These are phyloP conservation scores for Sussaba pulchella DNA, from an alignment of 2,888 invertebrate genomes.

Conservation along the genomic window DNA sequence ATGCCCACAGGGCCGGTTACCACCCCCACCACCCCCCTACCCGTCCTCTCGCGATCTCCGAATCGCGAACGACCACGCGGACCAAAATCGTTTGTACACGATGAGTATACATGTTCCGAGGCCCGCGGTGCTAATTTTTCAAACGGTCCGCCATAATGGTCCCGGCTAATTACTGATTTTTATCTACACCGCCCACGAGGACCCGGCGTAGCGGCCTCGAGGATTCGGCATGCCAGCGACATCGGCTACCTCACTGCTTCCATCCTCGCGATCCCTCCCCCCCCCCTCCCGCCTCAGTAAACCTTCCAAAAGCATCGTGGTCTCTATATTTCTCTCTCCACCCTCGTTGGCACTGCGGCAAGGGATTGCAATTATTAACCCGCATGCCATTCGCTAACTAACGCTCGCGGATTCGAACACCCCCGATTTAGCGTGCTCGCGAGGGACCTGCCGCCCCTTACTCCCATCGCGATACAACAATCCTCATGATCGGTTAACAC, in stretches of 20 bases:
- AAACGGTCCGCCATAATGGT: conserved; percentile 83
- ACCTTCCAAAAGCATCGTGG: too few relatives aligned
- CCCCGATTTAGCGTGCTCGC: conserved; percentile 60
- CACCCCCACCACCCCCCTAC: too few relatives aligned
- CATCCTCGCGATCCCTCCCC: too few relatives aligned
- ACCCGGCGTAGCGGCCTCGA: conserved; percentile 62
- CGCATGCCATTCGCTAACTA: conserved; percentile 73
- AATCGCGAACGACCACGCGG: conserved; percentile 41
- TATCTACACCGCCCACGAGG: conserved; percentile 77
- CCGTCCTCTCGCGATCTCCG: conserved; percentile 37
- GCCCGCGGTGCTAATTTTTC: conserved; percentile 83
- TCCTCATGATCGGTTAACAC: neutral
- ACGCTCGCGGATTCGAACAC: conserved; percentile 66
- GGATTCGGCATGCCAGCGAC: conserved; percentile 66
- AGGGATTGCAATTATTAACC: conserved; percentile 74
- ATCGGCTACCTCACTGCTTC: conserved; percentile 47
- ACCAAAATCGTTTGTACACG: conserved; percentile 16
- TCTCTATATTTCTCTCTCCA: conserved; percentile 56
- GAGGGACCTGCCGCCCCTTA: neutral
- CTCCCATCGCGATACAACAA: neutral
- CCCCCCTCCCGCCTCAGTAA: conserved; percentile 36
- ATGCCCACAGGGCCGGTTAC: conserved; percentile 83
- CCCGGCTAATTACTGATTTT: conserved; percentile 84
- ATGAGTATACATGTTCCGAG: conserved; percentile 20
- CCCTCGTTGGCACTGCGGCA: conserved; percentile 57